These are phyloP conservation scores for Saccostrea echinata DNA, from an alignment of 1,140 invertebrate species.

Conservation along the genomic window DNA sequence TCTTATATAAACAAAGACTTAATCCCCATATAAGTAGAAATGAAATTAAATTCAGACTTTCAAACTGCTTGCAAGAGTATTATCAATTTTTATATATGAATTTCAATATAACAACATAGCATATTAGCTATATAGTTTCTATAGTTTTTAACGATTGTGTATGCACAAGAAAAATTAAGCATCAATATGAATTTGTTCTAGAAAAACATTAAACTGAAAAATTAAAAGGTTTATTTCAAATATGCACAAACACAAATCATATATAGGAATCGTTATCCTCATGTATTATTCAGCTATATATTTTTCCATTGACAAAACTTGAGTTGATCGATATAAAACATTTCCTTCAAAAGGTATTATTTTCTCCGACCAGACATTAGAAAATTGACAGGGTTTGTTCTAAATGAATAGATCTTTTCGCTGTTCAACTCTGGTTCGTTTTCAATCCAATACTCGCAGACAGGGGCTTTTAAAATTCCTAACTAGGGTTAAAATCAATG, in stretches of 20 bases:
- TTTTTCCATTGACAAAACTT: background rate
- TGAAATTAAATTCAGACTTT: background rate
- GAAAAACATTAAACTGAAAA: no score
- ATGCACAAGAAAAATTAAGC: no score
- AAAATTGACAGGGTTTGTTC: background rate
- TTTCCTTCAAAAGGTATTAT: constrained; percentile 1
- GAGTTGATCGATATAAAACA: background rate
- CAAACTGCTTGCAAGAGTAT: background rate
- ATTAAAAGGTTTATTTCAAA: background rate
- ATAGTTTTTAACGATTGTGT: no score
- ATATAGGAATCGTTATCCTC: background rate
- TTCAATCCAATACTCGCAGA: background rate
- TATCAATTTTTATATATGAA: no score
- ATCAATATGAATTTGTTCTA: no score
- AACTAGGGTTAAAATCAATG: constrained; percentile 14
- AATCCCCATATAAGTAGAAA: background rate
- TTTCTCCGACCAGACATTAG: background rate
- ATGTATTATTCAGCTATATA: background rate
- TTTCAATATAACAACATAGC: no score
- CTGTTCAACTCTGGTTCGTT: background rate
- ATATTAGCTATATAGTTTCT: no score
- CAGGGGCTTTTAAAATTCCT: constrained; percentile 13
- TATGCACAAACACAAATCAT: background rate
- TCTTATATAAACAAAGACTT: background rate
- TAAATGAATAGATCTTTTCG: background rate